Evolutionary conservation across 2,113 vertebrate genomes (phyloP).

Genomic region (Hypocryptadius cinnamomeus): DNA sequence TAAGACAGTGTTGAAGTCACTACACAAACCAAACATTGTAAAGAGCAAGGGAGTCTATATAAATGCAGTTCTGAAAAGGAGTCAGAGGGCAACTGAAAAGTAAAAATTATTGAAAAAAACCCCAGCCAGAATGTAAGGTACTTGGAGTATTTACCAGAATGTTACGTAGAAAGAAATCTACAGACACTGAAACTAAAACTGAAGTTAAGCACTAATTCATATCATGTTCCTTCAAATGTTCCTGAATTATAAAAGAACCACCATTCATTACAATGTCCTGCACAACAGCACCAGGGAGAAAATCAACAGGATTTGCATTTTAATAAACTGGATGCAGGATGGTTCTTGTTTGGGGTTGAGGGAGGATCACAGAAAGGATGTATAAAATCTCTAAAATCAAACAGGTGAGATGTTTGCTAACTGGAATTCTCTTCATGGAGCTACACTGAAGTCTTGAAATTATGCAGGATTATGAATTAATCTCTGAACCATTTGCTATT

Average conservation of each 20-base stretch:
- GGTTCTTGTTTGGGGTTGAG: background rate
- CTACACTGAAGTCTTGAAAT: conserved; percentile 31
- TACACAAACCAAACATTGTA: conserved; percentile 83
- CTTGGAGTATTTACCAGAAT: conserved; percentile 1
- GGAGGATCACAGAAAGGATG: conserved; percentile 46
- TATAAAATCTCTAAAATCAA: conserved; percentile 17
- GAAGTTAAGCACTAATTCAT: conserved; percentile 57
- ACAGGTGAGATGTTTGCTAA: conserved; percentile 14
- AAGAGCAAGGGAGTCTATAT: conserved; percentile 69
- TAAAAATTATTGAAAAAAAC: background rate
- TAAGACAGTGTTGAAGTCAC: conserved; percentile 78
- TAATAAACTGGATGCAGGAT: conserved; percentile 34
- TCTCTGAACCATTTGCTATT: conserved; percentile 37
- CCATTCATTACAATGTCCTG: conserved; percentile 47
- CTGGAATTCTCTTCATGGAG: background rate
- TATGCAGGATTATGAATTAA: conserved; percentile 56
- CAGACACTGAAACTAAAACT: conserved; percentile 35
- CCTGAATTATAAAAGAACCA: conserved; percentile 52
- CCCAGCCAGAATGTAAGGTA: conserved; percentile 21
- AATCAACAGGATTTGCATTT: conserved; percentile 45
- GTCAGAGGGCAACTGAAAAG: conserved; percentile 47
- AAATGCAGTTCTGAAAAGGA: conserved; percentile 68
- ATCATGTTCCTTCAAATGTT: conserved; percentile 38
- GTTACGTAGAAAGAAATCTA: background rate
- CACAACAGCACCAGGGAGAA: conserved; percentile 40